Evolutionary conservation across 2,888 invertebrate genomes (phyloP), one percentile per base, ranked within the genome.

Genomic region (Megalurothrips usitatus): DNA sequence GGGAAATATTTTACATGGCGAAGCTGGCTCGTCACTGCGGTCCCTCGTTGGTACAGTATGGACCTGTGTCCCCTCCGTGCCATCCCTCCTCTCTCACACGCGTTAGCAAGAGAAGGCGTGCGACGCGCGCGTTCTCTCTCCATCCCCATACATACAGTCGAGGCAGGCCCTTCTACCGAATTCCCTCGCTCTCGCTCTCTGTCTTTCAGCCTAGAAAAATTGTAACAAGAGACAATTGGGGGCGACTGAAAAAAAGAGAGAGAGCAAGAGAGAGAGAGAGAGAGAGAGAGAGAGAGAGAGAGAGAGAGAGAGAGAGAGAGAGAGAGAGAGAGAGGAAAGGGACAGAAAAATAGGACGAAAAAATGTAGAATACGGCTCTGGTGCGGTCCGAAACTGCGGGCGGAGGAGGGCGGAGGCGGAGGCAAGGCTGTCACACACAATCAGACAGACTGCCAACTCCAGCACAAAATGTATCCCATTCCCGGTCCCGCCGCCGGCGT

Each of bases 381-480:
- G 23, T 10, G 26, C 26, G 26, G 68, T 12, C 68, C 68, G 68
- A 23, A 26, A 12, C 23, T 12, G 23, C 26, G 23, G 68, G 26
- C 23, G 68, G 58, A 58, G 58, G 58, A 52, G 58, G 14, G 23
- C 9, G 68, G 63, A 26, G 10, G 26, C 23, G 23, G 68, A 26
- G 23, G 68, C 23, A 23, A 23, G 26, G 23, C 68, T 75, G 68
- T 75, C 68, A 75, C 68, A 26, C 68, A 75, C 68, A 75, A 75
- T 75, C 68, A 75, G 68, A 75, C 68, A 12, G 68, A 75, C 68
- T 75, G 68, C 68, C 68, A 75, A 75, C 68, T 75, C 68, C 68
- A 75, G 68, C 68, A 75, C 26, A 75, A 75, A 75, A 75, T 75
- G 68, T 75, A 75, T 75, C 68, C 68, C 68, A 17, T 75, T 75